phyloP scores from a whole-genome alignment of 2,888 invertebrate species.

The Drosophila borborema region DNA sequence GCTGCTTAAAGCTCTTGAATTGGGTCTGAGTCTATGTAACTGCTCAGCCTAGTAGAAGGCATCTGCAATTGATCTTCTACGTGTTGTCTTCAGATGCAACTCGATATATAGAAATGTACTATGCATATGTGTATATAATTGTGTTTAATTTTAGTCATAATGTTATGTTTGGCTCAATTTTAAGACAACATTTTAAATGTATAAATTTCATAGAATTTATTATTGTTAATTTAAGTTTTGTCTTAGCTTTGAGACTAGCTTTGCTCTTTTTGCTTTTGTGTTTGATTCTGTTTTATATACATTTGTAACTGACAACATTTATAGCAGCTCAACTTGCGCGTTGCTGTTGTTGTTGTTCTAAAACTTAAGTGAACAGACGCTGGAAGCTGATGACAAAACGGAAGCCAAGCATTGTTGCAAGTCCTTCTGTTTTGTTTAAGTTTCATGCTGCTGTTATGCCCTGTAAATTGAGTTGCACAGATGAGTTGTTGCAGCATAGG shows the following conservation, averaged over 20 bases:
- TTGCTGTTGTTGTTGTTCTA: constrained; percentile 3
- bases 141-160: neutral
- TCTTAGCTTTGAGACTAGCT: neutral
- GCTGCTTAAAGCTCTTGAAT: neutral
- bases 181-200: neutral
- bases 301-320: constrained; percentile 36
- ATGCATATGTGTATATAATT: neutral
- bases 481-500: neutral
- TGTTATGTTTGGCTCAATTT: neutral
- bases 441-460: constrained; percentile 4
- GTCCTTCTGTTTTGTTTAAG: constrained; percentile 19
- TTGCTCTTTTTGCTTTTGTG: neutral
- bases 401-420: constrained; percentile 34
- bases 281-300: neutral
- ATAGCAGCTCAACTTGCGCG: constrained; percentile 28
- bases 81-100: neutral
- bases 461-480: constrained; percentile 10
- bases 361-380: constrained; percentile 48
- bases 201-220: too few relatives aligned
- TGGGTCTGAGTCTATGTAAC: neutral
- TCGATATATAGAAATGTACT: neutral
- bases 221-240: neutral
- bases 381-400: constrained; percentile 33
- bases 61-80: neutral
- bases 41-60: neutral